Evolutionary conservation across 2,113 vertebrate species (phyloP).

Genomic region (Caranx ignobilis): DNA sequence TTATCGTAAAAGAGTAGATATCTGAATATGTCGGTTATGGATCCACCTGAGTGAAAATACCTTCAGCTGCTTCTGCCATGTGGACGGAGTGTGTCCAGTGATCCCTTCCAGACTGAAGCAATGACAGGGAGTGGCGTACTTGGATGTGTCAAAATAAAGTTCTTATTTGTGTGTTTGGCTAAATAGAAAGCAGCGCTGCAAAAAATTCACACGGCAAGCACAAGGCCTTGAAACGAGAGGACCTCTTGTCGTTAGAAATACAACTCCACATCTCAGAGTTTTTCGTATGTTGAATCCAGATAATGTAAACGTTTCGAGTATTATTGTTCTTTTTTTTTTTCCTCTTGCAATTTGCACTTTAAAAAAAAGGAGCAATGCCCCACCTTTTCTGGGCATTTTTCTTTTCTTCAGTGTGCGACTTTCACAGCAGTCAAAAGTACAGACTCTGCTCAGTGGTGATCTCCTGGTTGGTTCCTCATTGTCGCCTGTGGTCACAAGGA

Average conservation of each 20-base stretch:
- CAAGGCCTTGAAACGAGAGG: conserved; percentile 27
- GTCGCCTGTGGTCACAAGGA: not conserved
- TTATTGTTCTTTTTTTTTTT: not conserved
- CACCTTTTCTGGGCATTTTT: not conserved
- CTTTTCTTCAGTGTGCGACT: conserved; percentile 75
- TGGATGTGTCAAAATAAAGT: not conserved
- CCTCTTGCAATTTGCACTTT: conserved; percentile 10
- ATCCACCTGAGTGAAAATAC: conserved; percentile 55
- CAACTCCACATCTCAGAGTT: not conserved
- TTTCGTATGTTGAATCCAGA: not conserved
- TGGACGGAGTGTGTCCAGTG: conserved; percentile 59
- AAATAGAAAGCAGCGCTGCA: conserved; percentile 29
- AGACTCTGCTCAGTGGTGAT: conserved; percentile 15
- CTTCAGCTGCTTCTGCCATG: conserved; percentile 41
- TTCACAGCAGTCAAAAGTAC: conserved; percentile 57
- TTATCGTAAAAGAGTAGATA: conserved; percentile 27
- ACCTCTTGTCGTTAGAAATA: not conserved
- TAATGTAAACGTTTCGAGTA: conserved; percentile 50
- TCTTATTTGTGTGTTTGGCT: conserved; percentile 30
- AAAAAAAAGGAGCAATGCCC: conserved; percentile 7
- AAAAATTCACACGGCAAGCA: conserved; percentile 48
- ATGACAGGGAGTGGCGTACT: conserved; percentile 16
- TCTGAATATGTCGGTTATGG: conserved; percentile 56
- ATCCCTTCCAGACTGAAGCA: conserved; percentile 13
- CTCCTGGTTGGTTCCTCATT: not conserved